These are phyloP conservation scores for Brachycybe producta DNA, from an alignment of 2,888 invertebrate species.

Conservation along the genomic window DNA sequence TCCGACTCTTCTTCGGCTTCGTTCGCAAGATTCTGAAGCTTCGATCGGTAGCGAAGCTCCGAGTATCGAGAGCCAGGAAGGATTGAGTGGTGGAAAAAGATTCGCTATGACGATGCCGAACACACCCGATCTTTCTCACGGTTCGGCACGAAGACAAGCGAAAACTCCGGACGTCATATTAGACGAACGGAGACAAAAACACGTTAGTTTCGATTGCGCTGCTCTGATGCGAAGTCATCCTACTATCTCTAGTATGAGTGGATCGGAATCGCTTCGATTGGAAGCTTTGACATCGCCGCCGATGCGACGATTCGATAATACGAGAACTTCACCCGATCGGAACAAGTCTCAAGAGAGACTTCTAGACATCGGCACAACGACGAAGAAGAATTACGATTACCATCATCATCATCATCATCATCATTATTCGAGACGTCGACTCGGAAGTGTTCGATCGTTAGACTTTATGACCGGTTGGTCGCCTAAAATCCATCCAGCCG, in stretches of 20 bases:
- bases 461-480: slow-evolving; percentile 12
- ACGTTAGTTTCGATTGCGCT: slow-evolving; percentile 58
- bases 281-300: slow-evolving; percentile 42
- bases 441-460: slow-evolving; percentile 12
- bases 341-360: slow-evolving; percentile 24
- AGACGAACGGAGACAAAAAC: slow-evolving; percentile 49
- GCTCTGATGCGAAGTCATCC: slow-evolving; percentile 63
- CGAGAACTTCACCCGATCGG: slow-evolving; percentile 21
- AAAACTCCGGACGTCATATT: slow-evolving; percentile 23
- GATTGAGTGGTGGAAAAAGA: background rate
- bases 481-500: slow-evolving; percentile 5
- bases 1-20: slow-evolving; percentile 16
- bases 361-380: slow-evolving; percentile 19
- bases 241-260: slow-evolving; percentile 42
- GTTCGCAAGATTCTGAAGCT: slow-evolving; percentile 16
- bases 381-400: background rate
- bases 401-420: background rate
- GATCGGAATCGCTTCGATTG: background rate
- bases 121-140: slow-evolving; percentile 17
- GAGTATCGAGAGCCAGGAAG: slow-evolving; percentile 11
- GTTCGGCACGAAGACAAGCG: slow-evolving; percentile 18
- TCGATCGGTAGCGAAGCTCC: slow-evolving; percentile 13
- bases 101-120: slow-evolving; percentile 16
- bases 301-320: slow-evolving; percentile 5
- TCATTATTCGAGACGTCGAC: background rate